phyloP scores from a whole-genome alignment of 1,140 invertebrate genomes.

The Planococcus citri region DNA sequence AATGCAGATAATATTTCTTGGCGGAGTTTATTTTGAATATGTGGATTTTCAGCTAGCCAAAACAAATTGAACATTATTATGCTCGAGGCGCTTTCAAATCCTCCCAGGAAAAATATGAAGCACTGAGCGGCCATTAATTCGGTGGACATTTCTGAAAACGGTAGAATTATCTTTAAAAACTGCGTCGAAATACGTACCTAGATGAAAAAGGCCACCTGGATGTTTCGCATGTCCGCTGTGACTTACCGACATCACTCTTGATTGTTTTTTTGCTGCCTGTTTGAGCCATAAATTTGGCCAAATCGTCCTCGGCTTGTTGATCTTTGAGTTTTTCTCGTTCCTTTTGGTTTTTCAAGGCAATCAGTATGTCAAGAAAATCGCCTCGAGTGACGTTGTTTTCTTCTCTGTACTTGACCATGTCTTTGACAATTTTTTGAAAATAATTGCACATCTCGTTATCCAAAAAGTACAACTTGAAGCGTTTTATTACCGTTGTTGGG shows the following conservation, averaged over 20 bases:
- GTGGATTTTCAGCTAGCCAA: slow-evolving; percentile 42
- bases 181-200: no score
- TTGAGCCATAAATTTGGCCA: neutral
- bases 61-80: slow-evolving; percentile 41
- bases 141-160: no score
- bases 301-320: neutral
- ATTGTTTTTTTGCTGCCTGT: neutral
- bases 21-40: slow-evolving; percentile 35
- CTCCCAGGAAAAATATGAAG: slow-evolving; percentile 50
- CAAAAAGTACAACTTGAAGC: slow-evolving; percentile 15
- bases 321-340: neutral
- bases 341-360: slow-evolving; percentile 23
- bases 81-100: slow-evolving; percentile 47
- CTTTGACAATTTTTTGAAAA: slow-evolving; percentile 27
- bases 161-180: no score
- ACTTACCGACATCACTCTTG: no score
- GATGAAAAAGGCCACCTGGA: no score
- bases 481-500: neutral
- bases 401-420: slow-evolving; percentile 30
- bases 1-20: slow-evolving; percentile 27
- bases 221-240: no score
- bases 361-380: slow-evolving; percentile 32
- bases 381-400: slow-evolving; percentile 28
- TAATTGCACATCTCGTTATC: slow-evolving; percentile 28
- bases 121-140: slow-evolving; percentile 40